Conservation (phyloP, 2,888 invertebrate genomes). For the Petrolisthes manimaculis region DNA sequence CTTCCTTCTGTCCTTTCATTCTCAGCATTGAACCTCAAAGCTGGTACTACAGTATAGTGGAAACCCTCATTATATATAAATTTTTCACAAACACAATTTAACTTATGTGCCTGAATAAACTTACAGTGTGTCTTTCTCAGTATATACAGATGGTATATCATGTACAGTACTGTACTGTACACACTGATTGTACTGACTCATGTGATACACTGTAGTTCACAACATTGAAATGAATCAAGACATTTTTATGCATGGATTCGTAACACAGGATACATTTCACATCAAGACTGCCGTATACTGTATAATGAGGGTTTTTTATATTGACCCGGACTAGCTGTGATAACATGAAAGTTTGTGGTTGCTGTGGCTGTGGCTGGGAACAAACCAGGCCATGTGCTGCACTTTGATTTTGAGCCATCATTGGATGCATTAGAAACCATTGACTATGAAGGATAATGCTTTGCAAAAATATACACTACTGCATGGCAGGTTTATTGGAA, state of each 20-base stretch:
- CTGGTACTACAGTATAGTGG: background rate
- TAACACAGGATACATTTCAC: too few relatives aligned
- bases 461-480: constrained; percentile 41
- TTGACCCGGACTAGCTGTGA: background rate
- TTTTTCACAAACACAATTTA: background rate
- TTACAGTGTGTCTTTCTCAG: too few relatives aligned
- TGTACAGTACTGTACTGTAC: too few relatives aligned
- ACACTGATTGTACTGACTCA: too few relatives aligned
- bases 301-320: background rate
- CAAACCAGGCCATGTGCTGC: constrained; percentile 28
- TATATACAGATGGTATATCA: too few relatives aligned
- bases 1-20: background rate
- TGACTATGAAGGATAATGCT: constrained; percentile 46
- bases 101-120: too few relatives aligned
- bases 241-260: too few relatives aligned
- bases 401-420: constrained; percentile 36
- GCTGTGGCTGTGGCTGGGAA: constrained; percentile 36
- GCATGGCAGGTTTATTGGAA: constrained; percentile 58
- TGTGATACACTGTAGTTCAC: too few relatives aligned
- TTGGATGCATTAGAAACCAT: constrained; percentile 48
- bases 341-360: background rate
- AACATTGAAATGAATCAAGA: too few relatives aligned
- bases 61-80: background rate
- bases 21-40: background rate
- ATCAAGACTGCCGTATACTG: background rate